A percentile compares a stretch with the other conserved stretches of the same genome.
phyloP scores from a whole-genome alignment of 2,113 vertebrate genomes.

The Limanda limanda region DNA sequence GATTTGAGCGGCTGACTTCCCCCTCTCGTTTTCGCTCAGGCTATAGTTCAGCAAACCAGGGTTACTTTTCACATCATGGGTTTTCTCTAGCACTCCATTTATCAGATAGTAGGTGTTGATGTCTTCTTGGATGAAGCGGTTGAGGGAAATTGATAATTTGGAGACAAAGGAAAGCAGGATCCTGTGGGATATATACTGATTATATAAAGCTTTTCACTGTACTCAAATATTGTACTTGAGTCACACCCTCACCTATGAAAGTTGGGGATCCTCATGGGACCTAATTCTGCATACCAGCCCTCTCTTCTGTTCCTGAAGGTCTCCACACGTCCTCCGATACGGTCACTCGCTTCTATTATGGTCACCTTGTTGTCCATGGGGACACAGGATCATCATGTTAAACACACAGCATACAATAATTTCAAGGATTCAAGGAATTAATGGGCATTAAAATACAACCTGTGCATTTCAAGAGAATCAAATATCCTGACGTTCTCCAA shows the following conservation, averaged over 20 bases:
- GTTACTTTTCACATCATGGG: slow-evolving; percentile 70
- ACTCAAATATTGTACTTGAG: not conserved
- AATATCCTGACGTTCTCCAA: no score
- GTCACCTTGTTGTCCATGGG: slow-evolving; percentile 79
- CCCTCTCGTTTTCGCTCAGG: slow-evolving; percentile 68
- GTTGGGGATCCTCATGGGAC: slow-evolving; percentile 88
- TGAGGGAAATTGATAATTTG: slow-evolving; percentile 70
- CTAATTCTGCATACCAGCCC: slow-evolving; percentile 87
- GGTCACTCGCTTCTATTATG: slow-evolving; percentile 84
- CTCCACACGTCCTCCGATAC: slow-evolving; percentile 85
- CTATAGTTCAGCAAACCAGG: slow-evolving; percentile 79
- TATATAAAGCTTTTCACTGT: not conserved
- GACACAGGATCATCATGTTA: slow-evolving; percentile 4
- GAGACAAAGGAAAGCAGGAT: slow-evolving; percentile 74
- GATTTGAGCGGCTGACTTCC: slow-evolving; percentile 76
- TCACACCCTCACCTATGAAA: slow-evolving; percentile 80
- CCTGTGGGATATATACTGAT: slow-evolving; percentile 52
- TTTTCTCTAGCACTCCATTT: slow-evolving; percentile 71
- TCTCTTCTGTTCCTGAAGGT: slow-evolving; percentile 83
- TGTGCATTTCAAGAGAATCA: no score
- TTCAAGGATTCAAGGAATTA: not conserved
- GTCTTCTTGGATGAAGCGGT: slow-evolving; percentile 79
- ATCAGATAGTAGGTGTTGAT: slow-evolving; percentile 81
- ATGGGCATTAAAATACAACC: no score
- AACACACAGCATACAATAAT: not conserved